These are phyloP conservation scores for Phenacoccus solenopsis DNA, from an alignment of 1,140 invertebrate genomes.

Conservation along the genomic window DNA sequence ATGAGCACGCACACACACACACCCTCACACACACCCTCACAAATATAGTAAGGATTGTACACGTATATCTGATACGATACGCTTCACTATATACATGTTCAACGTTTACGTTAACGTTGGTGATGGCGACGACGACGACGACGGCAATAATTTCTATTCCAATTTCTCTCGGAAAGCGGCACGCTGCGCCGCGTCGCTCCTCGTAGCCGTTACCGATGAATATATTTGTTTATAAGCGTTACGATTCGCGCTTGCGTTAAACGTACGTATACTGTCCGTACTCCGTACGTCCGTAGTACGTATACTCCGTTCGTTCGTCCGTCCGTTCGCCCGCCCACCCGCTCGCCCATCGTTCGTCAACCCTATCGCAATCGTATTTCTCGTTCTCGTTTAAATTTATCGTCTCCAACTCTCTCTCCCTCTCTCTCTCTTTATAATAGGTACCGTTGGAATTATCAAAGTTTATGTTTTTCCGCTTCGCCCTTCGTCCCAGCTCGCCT, in stretches of 20 bases:
- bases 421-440: neutral
- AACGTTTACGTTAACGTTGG: no score
- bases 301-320: no score
- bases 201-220: no score
- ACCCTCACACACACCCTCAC: no score
- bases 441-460: neutral
- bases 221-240: neutral
- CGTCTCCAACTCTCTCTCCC: neutral
- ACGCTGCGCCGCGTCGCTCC: no score
- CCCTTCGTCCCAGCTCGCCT: no score
- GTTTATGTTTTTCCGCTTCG: neutral
- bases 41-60: no score
- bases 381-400: neutral
- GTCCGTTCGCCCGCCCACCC: neutral
- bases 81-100: no score
- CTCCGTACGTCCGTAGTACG: neutral
- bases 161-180: no score
- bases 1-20: no score
- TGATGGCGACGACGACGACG: neutral
- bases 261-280: no score
- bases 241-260: neutral
- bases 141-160: neutral
- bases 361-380: neutral
- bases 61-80: no score
- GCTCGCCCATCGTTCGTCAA: neutral